Percentiles rank a stretch among this genome's conserved stretches.
Evolutionary conservation across 1,140 invertebrate genomes (phyloP).

Genomic region (Drosophila pachea): DNA sequence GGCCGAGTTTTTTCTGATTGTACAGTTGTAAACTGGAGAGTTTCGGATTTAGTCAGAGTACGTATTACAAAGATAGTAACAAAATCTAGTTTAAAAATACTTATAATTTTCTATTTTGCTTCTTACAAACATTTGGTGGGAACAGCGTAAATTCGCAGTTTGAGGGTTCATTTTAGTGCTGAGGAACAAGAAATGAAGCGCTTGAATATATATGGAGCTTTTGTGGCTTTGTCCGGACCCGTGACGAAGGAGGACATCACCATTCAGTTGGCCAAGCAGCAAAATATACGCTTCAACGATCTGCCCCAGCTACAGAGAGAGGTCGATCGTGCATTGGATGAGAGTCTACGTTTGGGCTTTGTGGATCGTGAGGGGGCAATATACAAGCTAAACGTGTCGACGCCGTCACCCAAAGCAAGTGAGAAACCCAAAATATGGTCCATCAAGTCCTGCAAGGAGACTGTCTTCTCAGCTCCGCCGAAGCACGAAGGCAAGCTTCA

Average conservation of each 20-base stretch:
- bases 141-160: slow-evolving; percentile 14
- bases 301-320: slow-evolving; percentile 31
- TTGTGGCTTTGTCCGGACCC: slow-evolving; percentile 5
- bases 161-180: neutral
- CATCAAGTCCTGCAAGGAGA: neutral
- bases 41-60: slow-evolving; percentile 3
- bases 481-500: neutral
- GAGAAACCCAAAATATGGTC: neutral
- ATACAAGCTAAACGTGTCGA: slow-evolving; percentile 15
- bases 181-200: slow-evolving; percentile 23
- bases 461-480: no score
- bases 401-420: no score
- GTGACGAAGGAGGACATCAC: slow-evolving; percentile 34
- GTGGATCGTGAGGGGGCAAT: slow-evolving; percentile 1
- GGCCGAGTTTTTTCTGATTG: neutral
- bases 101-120: neutral
- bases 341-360: slow-evolving; percentile 19
- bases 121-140: no score
- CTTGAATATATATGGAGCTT: slow-evolving; percentile 23
- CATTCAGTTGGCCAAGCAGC: slow-evolving; percentile 31
- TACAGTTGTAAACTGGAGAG: no score
- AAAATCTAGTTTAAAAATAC: neutral
- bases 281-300: slow-evolving; percentile 41
- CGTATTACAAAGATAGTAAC: neutral
- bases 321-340: slow-evolving; percentile 21